Percentiles rank a stretch among this genome's conserved stretches.
Evolutionary conservation across 64 coral and sea anemone genomes (phyloP).

Genomic region (Platygyra sinensis): DNA sequence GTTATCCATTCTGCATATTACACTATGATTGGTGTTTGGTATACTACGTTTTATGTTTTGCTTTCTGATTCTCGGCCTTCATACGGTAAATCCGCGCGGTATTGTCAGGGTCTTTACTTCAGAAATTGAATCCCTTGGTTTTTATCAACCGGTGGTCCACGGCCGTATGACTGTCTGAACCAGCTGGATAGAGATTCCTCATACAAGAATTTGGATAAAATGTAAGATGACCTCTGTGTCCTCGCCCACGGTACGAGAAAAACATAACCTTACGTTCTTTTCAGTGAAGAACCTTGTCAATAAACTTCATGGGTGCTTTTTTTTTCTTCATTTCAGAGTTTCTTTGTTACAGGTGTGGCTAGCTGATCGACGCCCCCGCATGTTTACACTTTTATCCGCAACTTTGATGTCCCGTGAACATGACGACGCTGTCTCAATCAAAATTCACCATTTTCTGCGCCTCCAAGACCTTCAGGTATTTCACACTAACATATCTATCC

Average conservation of each 20-base stretch:
- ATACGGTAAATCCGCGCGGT: slow-evolving; percentile 74
- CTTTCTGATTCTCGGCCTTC: background rate
- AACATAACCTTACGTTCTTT: background rate
- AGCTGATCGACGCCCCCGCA: slow-evolving; percentile 82
- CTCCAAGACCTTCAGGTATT: slow-evolving; percentile 73
- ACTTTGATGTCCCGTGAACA: slow-evolving; percentile 90
- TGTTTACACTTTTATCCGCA: slow-evolving; percentile 93
- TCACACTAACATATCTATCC: too few species aligned
- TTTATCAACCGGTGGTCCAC: slow-evolving; percentile 80
- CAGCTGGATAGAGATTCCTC: slow-evolving; percentile 86
- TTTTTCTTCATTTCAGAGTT: slow-evolving; percentile 46
- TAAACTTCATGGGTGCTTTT: background rate
- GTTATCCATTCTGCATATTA: background rate
- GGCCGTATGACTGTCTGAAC: slow-evolving; percentile 95
- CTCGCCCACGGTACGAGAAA: slow-evolving; percentile 66
- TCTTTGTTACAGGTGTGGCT: slow-evolving; percentile 88
- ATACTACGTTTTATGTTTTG: background rate
- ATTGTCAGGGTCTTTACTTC: slow-evolving; percentile 93
- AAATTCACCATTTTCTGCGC: slow-evolving; percentile 53
- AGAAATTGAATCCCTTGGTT: slow-evolving; percentile 88
- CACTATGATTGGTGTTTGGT: too few species aligned
- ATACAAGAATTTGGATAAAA: slow-evolving; percentile 84
- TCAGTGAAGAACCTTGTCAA: background rate
- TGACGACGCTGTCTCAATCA: background rate
- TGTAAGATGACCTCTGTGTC: slow-evolving; percentile 80